Percentiles rank a stretch among this genome's conserved stretches.
phyloP scores from a whole-genome alignment of 2,113 vertebrate genomes.

The Neogobius melanostomus region DNA sequence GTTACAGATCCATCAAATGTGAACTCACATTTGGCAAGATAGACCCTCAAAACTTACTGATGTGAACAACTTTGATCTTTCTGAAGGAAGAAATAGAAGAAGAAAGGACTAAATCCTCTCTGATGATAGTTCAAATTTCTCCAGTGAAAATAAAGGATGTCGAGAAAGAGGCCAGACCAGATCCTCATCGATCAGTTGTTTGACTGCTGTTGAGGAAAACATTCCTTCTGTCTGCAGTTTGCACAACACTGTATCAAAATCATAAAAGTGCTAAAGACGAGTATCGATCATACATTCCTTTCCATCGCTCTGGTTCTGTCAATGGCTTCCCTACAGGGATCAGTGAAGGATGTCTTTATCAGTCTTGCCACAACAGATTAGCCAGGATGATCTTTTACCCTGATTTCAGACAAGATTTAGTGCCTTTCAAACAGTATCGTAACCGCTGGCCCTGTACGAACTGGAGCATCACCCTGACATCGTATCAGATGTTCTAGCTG shows the following conservation, averaged over 20 bases:
- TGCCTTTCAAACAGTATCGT: conserved; percentile 53
- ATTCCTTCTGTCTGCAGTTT: conserved; percentile 70
- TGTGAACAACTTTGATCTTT: conserved; percentile 34
- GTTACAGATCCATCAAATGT: conserved; percentile 13
- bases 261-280: conserved; percentile 26
- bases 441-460: conserved; percentile 47
- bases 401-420: fast-evolving
- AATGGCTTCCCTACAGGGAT: conserved; percentile 5
- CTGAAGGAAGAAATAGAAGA: conserved; percentile 41
- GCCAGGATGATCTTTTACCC: conserved; percentile 49
- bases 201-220: conserved; percentile 63
- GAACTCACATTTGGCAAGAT: conserved; percentile 1
- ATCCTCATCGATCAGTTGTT: conserved; percentile 59
- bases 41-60: conserved; percentile 2
- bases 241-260: conserved; percentile 50
- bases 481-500: conserved; percentile 69
- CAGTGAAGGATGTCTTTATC: fast-evolving
- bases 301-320: conserved; percentile 48
- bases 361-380: conserved; percentile 60
- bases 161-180: conserved; percentile 15
- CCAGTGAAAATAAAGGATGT: neutral
- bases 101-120: fast-evolving
- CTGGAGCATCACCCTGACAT: conserved; percentile 73
- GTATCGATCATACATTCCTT: conserved; percentile 28
- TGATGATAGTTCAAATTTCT: fast-evolving